Evolutionary conservation across 2,888 invertebrate genomes (phyloP).

Genomic region (Eilema griseolum): DNA sequence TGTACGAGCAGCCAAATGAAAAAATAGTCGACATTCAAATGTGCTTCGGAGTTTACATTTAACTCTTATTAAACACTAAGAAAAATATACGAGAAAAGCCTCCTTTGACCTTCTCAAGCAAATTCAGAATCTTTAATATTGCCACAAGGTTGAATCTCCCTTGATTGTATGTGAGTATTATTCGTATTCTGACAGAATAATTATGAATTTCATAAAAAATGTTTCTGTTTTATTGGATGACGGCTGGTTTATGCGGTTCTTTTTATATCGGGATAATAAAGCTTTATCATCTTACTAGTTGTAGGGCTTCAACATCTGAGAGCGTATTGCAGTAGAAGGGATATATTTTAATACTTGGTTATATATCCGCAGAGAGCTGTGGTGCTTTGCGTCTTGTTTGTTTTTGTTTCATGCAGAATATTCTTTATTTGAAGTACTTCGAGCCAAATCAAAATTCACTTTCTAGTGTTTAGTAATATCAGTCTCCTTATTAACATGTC

Average conservation of each 20-base stretch:
- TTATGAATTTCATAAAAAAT: conserved; percentile 22
- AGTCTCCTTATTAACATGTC: no score
- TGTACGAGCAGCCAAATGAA: conserved; percentile 14
- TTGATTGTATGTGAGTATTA: not conserved
- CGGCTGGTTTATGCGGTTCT: conserved; percentile 15
- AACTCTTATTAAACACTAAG: conserved; percentile 25
- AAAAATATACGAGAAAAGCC: conserved; percentile 4
- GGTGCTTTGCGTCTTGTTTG: no score
- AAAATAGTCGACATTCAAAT: conserved; percentile 3
- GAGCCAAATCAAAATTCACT: no score
- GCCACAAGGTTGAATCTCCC: not conserved
- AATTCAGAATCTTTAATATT: not conserved
- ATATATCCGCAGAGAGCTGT: no score
- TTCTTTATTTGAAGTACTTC: no score
- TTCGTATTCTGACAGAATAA: conserved; percentile 7
- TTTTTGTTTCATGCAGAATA: not conserved
- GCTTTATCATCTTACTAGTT: not conserved
- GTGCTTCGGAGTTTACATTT: conserved; percentile 16
- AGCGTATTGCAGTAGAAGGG: not conserved
- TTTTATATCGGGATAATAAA: not conserved
- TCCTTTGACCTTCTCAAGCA: not conserved
- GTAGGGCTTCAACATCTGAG: not conserved
- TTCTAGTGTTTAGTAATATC: no score
- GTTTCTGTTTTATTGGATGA: conserved; percentile 16
- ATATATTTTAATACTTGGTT: not conserved